phyloP scores from a whole-genome alignment of 2,113 vertebrate species.

The rat (Rattus norvegicus) region DNA sequence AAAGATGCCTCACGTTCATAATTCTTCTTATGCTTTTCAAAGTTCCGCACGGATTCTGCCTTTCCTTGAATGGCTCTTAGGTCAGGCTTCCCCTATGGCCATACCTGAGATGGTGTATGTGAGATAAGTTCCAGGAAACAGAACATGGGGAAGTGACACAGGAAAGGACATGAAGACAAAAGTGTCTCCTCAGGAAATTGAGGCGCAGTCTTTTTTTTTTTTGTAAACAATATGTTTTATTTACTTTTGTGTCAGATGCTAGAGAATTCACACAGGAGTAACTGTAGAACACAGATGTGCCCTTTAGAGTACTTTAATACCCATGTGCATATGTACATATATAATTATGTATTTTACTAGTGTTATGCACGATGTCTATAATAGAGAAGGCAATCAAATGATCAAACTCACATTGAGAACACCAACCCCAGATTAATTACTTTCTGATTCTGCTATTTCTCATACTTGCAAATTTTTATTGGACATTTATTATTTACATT shows the following conservation, averaged over 20 bases:
- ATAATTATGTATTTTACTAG: background rate
- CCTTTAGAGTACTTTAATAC: background rate
- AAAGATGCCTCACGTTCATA: background rate
- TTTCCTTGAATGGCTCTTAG: background rate
- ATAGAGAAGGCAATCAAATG: background rate
- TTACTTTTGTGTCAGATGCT: background rate
- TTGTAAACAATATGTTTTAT: background rate
- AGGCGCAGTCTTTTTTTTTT: background rate
- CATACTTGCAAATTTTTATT: background rate
- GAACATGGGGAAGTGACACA: background rate
- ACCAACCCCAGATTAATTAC: background rate
- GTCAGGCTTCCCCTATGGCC: background rate
- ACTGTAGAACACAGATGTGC: background rate
- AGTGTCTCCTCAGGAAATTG: background rate
- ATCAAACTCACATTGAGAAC: background rate
- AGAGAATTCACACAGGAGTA: background rate
- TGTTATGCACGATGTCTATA: background rate
- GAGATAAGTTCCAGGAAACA: background rate
- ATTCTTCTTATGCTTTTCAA: background rate
- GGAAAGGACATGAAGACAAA: accelerated
- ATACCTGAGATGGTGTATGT: background rate
- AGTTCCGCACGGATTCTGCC: background rate
- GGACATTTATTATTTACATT: no score
- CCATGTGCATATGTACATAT: background rate
- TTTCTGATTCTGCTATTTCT: background rate